phyloP scores from a whole-genome alignment of 2,888 invertebrate genomes.

The Cephonodes hylas region DNA sequence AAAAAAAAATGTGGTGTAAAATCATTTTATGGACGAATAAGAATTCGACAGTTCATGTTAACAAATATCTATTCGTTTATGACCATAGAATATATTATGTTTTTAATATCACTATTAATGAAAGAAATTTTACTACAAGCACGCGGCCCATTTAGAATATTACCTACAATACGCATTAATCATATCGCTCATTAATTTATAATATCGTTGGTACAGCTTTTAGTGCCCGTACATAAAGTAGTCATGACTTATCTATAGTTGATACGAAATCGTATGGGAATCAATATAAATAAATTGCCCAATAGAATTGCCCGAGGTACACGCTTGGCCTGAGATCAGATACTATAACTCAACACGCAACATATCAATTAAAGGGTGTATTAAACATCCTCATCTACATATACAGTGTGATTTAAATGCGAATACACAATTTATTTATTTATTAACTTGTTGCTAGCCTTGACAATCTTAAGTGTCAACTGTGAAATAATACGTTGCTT shows the following conservation, averaged over 20 bases:
- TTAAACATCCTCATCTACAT: constrained; percentile 61
- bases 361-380: constrained; percentile 74
- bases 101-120: constrained; percentile 3
- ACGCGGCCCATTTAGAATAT: constrained; percentile 8
- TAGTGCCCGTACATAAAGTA: constrained; percentile 52
- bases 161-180: constrained; percentile 20
- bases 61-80: neutral
- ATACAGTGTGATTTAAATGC: constrained; percentile 55
- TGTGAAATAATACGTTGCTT: constrained; percentile 18
- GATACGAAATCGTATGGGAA: constrained; percentile 64
- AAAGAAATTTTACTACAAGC: constrained; percentile 9
- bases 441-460: constrained; percentile 33
- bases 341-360: constrained; percentile 72
- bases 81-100: neutral
- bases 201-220: constrained; percentile 26
- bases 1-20: too few relatives aligned
- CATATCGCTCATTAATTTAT: constrained; percentile 29
- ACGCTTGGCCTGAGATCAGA: constrained; percentile 59
- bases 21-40: neutral
- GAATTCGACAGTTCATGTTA: neutral
- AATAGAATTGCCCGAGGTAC: constrained; percentile 69
- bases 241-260: constrained; percentile 52
- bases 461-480: constrained; percentile 35
- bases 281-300: constrained; percentile 75
- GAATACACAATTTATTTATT: constrained; percentile 37